phyloP scores from a whole-genome alignment of 1,140 invertebrate genomes.

The Drosophila funebris region DNA sequence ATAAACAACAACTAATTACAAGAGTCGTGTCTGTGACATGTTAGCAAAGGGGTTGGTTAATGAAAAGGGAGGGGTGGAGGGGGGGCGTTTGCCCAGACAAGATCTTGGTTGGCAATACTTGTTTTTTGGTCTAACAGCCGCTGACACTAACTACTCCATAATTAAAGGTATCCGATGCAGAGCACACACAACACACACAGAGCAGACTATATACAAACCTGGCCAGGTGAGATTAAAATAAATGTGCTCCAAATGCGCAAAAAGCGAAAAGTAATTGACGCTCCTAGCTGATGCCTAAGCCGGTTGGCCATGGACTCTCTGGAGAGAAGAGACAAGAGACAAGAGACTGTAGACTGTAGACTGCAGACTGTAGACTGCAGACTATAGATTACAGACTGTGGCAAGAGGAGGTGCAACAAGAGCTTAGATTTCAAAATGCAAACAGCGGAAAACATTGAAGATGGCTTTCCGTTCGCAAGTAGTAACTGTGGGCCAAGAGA shows the following conservation, averaged over 20 bases:
- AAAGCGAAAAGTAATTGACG: constrained; percentile 81
- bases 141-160: constrained; percentile 72
- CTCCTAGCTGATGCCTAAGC: constrained; percentile 38
- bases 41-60: neutral
- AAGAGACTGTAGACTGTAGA: constrained; percentile 1
- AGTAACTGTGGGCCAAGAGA: neutral
- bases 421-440: constrained; percentile 78
- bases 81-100: neutral
- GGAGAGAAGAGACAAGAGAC: constrained; percentile 2
- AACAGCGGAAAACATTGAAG: constrained; percentile 76
- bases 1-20: constrained; percentile 74
- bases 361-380: neutral
- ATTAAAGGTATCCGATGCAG: constrained; percentile 61
- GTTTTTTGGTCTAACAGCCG: constrained; percentile 57
- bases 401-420: neutral
- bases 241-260: constrained; percentile 81
- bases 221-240: constrained; percentile 78
- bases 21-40: constrained; percentile 40
- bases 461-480: constrained; percentile 53
- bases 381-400: neutral
- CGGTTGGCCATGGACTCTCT: constrained; percentile 46
- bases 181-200: neutral
- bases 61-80: neutral
- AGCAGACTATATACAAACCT: constrained; percentile 13
- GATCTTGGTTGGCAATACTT: constrained; percentile 27